Evolutionary conservation across 2,888 invertebrate genomes (phyloP), one percentile per base, ranked within the genome.

Genomic region (Callosobruchus maculatus): DNA sequence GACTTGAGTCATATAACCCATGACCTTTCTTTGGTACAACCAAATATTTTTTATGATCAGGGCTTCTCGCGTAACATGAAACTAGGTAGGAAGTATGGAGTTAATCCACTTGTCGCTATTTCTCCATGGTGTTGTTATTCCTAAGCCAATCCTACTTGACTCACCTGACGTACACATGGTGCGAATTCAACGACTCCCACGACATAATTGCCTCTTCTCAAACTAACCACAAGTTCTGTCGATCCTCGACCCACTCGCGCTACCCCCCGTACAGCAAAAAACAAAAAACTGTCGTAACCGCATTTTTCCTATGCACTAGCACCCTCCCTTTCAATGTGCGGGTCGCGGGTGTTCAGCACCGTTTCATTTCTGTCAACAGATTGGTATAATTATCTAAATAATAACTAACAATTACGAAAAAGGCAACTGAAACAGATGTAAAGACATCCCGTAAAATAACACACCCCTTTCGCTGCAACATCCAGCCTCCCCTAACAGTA

Each of bases 151-250:
- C n/a, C n/a, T n/a, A n/a, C n/a, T n/a, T 5, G 20, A 81, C 86
- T 88, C 87, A 93, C 94, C 94, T 92, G 87, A 94, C 91, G 88
- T 93, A 93, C 88, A 94, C 94, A 87, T 93, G 93, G 87, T 93
- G 93, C 82, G 94, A 93, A 87, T 93, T 92, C 83, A 94, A 90
- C 79, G 94, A 94, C 89, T 95, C 94, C 94, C 94, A 95, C 91
- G 95, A 95, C 94, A 95, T 94, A 90, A 88, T 89, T 74, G 72
- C 71, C 67, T 73, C 71, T 70, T 74, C 22, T 68, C 68, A 73
- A 75, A 49, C 49, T 31, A 49, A 49, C 49, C 22, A 70, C 70
- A 22, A 68, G 31, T 68, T 30, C 70, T 67, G 70, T 67, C 26
- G 67, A 73, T 22, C 66, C 22, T 13, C 49, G 22, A 71, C 68